phyloP scores from a whole-genome alignment of 2,797 vertebrate species.

The Coendou prehensilis region DNA sequence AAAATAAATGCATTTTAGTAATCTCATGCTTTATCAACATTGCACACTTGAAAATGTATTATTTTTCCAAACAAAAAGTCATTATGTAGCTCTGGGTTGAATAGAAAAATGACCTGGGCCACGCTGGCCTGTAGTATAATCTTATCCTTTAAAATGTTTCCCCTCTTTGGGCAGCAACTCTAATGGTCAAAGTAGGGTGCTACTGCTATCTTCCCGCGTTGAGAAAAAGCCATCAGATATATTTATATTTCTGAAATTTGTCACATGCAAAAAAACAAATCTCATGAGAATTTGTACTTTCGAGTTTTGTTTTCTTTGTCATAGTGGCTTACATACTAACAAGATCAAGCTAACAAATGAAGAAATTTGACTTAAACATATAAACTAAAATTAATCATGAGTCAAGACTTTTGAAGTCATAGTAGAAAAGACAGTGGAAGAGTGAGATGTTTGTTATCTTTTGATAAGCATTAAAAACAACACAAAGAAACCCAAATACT shows the following conservation, averaged over 20 bases:
- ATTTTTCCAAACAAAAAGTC: background rate
- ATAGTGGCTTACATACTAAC: background rate
- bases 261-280: background rate
- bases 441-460: background rate
- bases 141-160: background rate
- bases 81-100: background rate
- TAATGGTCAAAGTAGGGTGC: background rate
- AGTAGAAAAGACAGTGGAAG: background rate
- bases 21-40: background rate
- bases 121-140: background rate
- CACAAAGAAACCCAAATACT: background rate
- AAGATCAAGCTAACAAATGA: conserved; percentile 46
- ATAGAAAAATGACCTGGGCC: background rate
- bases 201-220: background rate
- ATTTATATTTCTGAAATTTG: background rate
- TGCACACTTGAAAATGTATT: background rate
- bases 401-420: background rate
- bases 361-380: background rate
- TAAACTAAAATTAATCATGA: conserved; percentile 43
- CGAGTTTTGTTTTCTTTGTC: conserved; percentile 13
- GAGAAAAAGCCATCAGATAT: background rate
- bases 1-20: background rate
- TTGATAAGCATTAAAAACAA: conserved; percentile 30
- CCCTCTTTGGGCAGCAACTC: background rate
- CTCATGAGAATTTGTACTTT: background rate